These are phyloP conservation scores for Crocidura indochinensis DNA, from an alignment of 2,797 vertebrate genomes.

Conservation along the genomic window DNA sequence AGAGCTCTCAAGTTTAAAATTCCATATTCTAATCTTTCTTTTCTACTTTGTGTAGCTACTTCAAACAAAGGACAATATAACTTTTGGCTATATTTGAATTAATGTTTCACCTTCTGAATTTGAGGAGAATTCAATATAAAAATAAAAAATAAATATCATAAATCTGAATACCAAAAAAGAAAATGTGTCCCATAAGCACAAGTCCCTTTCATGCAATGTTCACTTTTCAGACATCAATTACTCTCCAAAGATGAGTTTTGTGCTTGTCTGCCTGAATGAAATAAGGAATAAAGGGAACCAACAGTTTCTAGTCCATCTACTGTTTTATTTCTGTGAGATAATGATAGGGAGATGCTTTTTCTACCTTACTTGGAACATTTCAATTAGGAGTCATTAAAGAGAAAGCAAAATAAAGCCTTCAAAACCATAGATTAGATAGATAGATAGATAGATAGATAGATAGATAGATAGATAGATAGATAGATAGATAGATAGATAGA, in stretches of 20 bases:
- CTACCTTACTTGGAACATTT: background rate
- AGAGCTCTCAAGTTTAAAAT: background rate
- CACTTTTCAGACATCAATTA: background rate
- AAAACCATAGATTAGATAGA: background rate
- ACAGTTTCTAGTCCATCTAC: background rate
- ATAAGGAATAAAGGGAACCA: background rate
- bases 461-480: too few relatives aligned
- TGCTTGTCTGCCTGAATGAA: background rate
- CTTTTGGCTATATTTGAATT: constrained; percentile 6
- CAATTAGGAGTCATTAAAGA: constrained; percentile 60
- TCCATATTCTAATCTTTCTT: background rate
- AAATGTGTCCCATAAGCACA: background rate
- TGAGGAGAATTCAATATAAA: background rate
- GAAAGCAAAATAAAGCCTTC: constrained; percentile 65
- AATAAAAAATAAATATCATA: background rate
- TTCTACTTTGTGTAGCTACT: background rate
- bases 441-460: too few relatives aligned
- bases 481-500: too few relatives aligned
- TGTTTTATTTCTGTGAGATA: constrained; percentile 28
- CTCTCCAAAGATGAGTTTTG: background rate
- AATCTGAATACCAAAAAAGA: constrained; percentile 37
- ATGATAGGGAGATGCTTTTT: background rate
- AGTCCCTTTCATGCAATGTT: background rate
- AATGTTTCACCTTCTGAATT: background rate
- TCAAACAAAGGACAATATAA: background rate